Base-by-base conservation (phyloP, 2,888 invertebrate genomes). In the Omphaloscelis lunosa region DNA sequence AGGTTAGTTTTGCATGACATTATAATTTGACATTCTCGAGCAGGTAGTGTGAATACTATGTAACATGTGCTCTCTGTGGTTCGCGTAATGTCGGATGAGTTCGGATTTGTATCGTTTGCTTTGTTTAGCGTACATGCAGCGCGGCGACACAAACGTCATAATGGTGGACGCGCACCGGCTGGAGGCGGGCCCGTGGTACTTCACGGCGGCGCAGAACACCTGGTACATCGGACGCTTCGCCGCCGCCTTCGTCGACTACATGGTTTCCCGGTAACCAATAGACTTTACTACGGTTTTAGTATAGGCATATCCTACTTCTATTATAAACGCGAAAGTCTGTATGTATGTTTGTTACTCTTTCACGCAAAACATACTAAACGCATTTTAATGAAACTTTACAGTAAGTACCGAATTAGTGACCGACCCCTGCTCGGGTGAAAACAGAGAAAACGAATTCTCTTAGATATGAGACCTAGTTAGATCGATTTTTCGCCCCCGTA, bases 111-210 rank as follows among this genome's bases (percentile, higher is more conserved):
- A 2, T 11, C 7, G 34, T 20, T 68, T 34, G 34, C 23, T 73
- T 39, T 58, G 17, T 75, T 83, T 92, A 97, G 97, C 97, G 5
- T 97, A 97, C 91, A 93, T 97, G 83, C 94, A 97, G 82, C 93
- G 97, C n/a, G 97, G 97, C 1, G 97, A 97, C 86, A 95, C 96
- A 53, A 97, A 97, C 89, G 93, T 97, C 7, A 97, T 98, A 58
- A 95, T 97, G 89, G 93, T 97, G 72, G 97, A 97, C 89, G 97
- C 97, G 15, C 95, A 93, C 3, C 93, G 96, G 12, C 91, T 97
- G 65, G 97, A 97, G 84, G 97, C 97, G 0, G 97, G 97, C 0
- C 97, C 97, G 0, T 97, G 97, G 97, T 98, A 98, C 92, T 93
- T 97, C 87, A 97, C 97, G 0, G 96, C 96, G 0, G 96, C 96